Percentiles rank a stretch among this genome's conserved stretches.
phyloP scores from a whole-genome alignment of 2,888 invertebrate genomes.

The Drosophila falleni region DNA sequence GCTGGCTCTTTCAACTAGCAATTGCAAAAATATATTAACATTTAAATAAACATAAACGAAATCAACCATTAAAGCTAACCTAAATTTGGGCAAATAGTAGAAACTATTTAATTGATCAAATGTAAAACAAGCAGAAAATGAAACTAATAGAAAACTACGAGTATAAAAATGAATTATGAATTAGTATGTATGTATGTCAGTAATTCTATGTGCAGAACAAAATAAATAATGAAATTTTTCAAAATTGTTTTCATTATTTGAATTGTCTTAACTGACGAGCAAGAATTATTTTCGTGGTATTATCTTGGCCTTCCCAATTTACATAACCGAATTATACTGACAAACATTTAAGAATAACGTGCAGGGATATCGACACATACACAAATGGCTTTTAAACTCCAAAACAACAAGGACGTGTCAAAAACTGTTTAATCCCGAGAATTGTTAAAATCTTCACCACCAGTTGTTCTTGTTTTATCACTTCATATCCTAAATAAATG shows the following conservation, averaged over 20 bases:
- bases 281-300: background rate
- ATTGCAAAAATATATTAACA: slow-evolving; percentile 11
- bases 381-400: too few species aligned
- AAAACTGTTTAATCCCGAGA: too few species aligned
- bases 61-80: slow-evolving; percentile 19
- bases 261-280: background rate
- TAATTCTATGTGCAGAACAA: slow-evolving; percentile 69
- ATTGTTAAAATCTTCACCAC: too few species aligned
- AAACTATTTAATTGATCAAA: slow-evolving; percentile 25
- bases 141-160: slow-evolving; percentile 53
- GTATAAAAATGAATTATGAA: slow-evolving; percentile 63
- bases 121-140: slow-evolving; percentile 31
- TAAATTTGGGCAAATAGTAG: slow-evolving; percentile 48
- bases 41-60: slow-evolving; percentile 18
- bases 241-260: background rate
- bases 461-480: background rate
- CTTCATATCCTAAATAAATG: background rate
- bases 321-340: too few species aligned
- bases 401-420: too few species aligned
- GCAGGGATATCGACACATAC: too few species aligned
- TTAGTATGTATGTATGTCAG: slow-evolving; percentile 71
- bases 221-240: slow-evolving; percentile 36
- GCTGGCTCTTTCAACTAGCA: slow-evolving; percentile 53
- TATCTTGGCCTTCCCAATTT: too few species aligned
- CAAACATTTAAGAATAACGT: too few species aligned